A percentile compares a stretch with the other conserved stretches of the same genome.
Conservation (phyloP, 2,888 invertebrate species). For the Endotricha flammealis region DNA sequence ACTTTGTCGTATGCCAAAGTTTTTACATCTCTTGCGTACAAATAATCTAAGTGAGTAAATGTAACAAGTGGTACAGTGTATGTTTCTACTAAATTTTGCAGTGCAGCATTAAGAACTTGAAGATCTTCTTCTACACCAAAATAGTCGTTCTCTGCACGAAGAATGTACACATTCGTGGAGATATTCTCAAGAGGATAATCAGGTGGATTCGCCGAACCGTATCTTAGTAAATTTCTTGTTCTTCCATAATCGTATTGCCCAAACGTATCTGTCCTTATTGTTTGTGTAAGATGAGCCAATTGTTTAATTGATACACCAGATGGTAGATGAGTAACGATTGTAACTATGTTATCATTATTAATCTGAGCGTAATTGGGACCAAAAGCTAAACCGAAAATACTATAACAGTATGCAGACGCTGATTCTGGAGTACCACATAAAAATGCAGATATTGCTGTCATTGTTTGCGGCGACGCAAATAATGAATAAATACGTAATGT, state of each 20-base stretch:
- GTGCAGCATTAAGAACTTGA: too few species aligned
- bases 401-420: conserved; percentile 1
- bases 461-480: neutral
- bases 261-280: conserved; percentile 24
- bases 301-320: conserved; percentile 65
- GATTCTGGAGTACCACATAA: conserved; percentile 1
- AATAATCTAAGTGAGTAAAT: too few species aligned
- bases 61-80: too few species aligned
- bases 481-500: neutral
- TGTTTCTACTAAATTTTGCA: too few species aligned
- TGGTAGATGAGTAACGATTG: conserved; percentile 24
- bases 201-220: conserved; percentile 23
- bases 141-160: conserved; percentile 30
- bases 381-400: conserved; percentile 5
- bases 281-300: conserved; percentile 38
- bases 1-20: too few species aligned
- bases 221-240: conserved; percentile 21
- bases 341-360: conserved; percentile 18
- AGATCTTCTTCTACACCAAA: conserved; percentile 6
- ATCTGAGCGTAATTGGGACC: conserved; percentile 30
- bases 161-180: conserved; percentile 23
- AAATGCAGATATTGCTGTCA: neutral
- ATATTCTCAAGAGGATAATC: conserved; percentile 26
- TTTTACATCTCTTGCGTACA: too few species aligned
- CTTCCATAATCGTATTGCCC: conserved; percentile 28